Evolutionary conservation across 2,888 invertebrate species (phyloP), one percentile per base, ranked within the genome.

Genomic region (Epinotia ramella): DNA sequence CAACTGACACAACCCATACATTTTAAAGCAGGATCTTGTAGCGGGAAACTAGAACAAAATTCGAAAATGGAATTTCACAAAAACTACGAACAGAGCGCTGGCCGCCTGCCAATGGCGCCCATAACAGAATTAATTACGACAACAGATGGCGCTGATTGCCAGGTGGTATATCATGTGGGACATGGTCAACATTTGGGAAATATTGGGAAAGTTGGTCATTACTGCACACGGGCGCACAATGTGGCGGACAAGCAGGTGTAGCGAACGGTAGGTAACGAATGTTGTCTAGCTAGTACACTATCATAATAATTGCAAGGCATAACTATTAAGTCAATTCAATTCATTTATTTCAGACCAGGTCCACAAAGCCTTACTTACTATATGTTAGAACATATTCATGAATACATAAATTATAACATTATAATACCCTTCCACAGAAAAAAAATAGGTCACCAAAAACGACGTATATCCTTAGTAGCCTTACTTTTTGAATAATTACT

Each of bases 101-200:
- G 91, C 87, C 64, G 46, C 20, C 73, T 76, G 86, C 91, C 89
- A 89, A 82, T 77, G 79, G 77, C 77, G 77, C 78, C 79, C 82
- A 82, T 85, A 82, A 83, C 83, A 76, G 84, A 86, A 91, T 92
- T 91, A 91, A 92, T 91, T 90, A 90, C 87, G 77, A 73, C 81
- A 79, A 81, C 86, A 84, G 85, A 79, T 79, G 78, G 77, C 76
- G 77, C 70, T 74, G 73, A 63, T 72, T 16, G 75, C 70, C 74
- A 76, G 77, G 78, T 77, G 79, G 74, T 77, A 75, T 76, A 75
- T 75, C 74, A 75, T 62, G 66, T 59, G 33, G 20, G 40, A 64
- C 64, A 65, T 46, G 64, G 56, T 12, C 44, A 74, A 28, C 33
- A 49, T 56, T 57, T 44, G 46, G 46, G 46, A 64, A 74, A 74